A percentile compares a stretch with the other conserved stretches of the same genome.
phyloP scores from a whole-genome alignment of 2,797 vertebrate genomes.

The Microtus californicus region DNA sequence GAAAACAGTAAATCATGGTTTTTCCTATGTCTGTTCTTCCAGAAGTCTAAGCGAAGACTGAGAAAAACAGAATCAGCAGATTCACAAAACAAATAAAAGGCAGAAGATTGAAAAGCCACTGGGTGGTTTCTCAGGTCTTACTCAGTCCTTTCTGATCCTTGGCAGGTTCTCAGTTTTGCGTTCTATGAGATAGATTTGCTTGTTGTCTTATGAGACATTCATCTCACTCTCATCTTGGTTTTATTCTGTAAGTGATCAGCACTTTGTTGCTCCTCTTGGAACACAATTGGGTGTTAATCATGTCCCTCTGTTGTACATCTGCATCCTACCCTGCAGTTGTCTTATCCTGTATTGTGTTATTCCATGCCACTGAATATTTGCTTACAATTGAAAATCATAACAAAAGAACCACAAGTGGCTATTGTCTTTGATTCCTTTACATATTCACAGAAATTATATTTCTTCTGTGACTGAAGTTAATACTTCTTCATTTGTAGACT shows the following conservation, averaged over 20 bases:
- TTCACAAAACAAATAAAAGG: background rate
- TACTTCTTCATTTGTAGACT: background rate
- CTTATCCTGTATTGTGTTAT: background rate
- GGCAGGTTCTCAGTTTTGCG: background rate
- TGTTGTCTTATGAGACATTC: background rate
- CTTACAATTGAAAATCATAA: background rate
- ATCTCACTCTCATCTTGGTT: background rate
- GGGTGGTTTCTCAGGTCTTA: background rate
- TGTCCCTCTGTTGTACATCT: background rate
- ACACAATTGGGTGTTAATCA: background rate
- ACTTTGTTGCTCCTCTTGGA: constrained; percentile 11
- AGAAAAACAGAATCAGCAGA: constrained; percentile 29
- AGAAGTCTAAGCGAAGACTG: background rate
- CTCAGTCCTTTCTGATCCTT: background rate
- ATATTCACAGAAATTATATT: background rate
- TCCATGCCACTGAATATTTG: background rate
- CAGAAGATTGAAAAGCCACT: background rate
- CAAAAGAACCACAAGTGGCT: background rate
- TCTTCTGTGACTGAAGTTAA: constrained; percentile 23
- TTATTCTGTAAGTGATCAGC: constrained; percentile 37
- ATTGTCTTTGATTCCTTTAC: background rate
- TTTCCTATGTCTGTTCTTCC: background rate
- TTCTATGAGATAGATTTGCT: background rate
- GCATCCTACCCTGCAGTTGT: background rate
- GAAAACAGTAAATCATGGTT: background rate